phyloP scores from a whole-genome alignment of 2,888 invertebrate genomes.

The Drosophila silvestris region DNA sequence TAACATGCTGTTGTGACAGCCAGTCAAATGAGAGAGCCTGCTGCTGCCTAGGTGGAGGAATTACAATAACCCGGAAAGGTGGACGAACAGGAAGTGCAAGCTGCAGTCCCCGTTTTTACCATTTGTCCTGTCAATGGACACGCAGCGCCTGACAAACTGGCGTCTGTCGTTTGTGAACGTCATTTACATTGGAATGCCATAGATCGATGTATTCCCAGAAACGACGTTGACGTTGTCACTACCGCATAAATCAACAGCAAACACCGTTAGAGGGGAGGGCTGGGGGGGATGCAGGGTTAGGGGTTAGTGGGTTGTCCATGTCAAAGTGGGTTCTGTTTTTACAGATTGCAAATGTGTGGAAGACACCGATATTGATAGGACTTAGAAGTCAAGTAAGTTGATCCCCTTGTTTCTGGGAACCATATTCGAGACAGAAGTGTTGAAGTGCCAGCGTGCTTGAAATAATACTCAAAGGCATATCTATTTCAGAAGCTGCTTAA shows the following conservation, averaged over 20 bases:
- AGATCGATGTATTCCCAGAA: constrained; percentile 65
- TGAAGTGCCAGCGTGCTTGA: not conserved
- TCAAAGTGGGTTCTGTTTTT: constrained; percentile 20
- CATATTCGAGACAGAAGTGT: not conserved
- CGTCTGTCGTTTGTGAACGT: constrained; percentile 47
- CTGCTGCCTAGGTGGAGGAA: constrained; percentile 27
- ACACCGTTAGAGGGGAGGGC: not conserved
- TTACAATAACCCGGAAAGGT: constrained; percentile 16
- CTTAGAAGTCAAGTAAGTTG: not conserved
- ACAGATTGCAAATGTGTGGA: constrained; percentile 23
- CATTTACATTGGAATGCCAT: constrained; percentile 65
- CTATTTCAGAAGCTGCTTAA: not conserved
- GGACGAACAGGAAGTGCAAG: constrained; percentile 64
- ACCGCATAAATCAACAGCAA: constrained; percentile 53
- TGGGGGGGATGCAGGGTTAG: not conserved
- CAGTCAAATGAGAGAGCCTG: constrained; percentile 64
- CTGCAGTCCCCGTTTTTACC: constrained; percentile 48
- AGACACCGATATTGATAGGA: constrained; percentile 12
- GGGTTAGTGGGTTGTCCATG: not conserved
- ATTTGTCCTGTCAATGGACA: constrained; percentile 46
- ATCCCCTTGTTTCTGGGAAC: constrained; percentile 1
- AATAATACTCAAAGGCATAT: not conserved
- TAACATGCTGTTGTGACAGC: constrained; percentile 76
- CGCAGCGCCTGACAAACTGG: constrained; percentile 31
- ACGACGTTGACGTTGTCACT: constrained; percentile 38